Evolutionary conservation across 2,113 vertebrate genomes (phyloP).

Genomic region (Montifringilla adamsi): DNA sequence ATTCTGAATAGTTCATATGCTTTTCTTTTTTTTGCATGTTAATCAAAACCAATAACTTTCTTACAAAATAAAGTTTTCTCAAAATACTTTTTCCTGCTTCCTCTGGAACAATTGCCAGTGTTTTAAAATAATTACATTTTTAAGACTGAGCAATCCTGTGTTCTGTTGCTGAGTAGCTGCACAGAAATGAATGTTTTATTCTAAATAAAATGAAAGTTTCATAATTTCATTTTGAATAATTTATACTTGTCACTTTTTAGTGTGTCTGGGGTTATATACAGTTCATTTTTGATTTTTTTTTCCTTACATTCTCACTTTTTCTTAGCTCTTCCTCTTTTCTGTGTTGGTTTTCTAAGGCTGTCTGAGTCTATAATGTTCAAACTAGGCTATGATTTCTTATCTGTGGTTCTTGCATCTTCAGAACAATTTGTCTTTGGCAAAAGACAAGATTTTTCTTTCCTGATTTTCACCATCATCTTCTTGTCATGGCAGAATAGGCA

Average conservation of each 20-base stretch:
- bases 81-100: neutral
- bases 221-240: neutral
- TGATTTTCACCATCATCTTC: neutral
- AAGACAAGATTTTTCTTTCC: neutral
- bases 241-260: neutral
- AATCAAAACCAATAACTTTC: neutral
- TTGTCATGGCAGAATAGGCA: neutral
- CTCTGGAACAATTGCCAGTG: neutral
- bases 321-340: neutral
- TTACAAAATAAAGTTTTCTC: neutral
- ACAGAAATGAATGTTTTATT: neutral
- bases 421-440: neutral
- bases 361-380: neutral
- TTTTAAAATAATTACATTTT: neutral
- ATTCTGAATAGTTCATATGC: neutral
- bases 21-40: neutral
- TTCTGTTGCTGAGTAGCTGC: neutral
- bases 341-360: neutral
- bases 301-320: neutral
- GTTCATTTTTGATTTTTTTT: neutral
- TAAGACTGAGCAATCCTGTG: neutral
- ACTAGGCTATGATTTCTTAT: neutral
- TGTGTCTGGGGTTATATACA: neutral
- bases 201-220: neutral
- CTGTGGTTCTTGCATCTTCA: neutral